Evolutionary conservation across 2,797 vertebrate genomes (phyloP).

Genomic region (Phrynocephalus vlangalii): DNA sequence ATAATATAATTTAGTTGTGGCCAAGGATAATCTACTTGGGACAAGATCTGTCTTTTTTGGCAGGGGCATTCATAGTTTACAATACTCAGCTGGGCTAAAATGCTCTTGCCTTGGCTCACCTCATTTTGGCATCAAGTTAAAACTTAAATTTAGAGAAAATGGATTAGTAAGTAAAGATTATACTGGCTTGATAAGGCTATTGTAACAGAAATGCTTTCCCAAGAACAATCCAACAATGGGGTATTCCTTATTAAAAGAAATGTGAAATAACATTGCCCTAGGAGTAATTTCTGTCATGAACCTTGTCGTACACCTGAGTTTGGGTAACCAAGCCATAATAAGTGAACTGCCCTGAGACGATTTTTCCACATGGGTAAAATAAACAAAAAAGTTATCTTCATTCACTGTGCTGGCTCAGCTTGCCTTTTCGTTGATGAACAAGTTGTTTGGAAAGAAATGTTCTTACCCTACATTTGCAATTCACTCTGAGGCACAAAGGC

Average conservation of each 20-base stretch:
- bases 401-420: conserved; percentile 55
- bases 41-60: no score
- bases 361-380: conserved; percentile 66
- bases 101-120: no score
- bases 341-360: conserved; percentile 59
- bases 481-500: conserved; percentile 30
- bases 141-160: background rate
- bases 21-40: no score
- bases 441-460: conserved; percentile 68
- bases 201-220: background rate
- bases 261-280: background rate
- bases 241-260: conserved; percentile 54
- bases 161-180: background rate
- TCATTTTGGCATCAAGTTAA: no score
- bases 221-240: background rate
- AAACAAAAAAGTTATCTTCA: conserved; percentile 62
- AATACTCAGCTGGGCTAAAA: no score
- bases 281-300: no score
- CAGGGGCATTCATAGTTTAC: no score
- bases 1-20: no score
- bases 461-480: conserved; percentile 60
- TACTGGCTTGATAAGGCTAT: background rate
- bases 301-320: background rate
- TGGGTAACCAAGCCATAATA: background rate
- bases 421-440: conserved; percentile 64